These are phyloP conservation scores for Epinotia brunnichana DNA, from an alignment of 2,888 invertebrate species.

Conservation along the genomic window DNA sequence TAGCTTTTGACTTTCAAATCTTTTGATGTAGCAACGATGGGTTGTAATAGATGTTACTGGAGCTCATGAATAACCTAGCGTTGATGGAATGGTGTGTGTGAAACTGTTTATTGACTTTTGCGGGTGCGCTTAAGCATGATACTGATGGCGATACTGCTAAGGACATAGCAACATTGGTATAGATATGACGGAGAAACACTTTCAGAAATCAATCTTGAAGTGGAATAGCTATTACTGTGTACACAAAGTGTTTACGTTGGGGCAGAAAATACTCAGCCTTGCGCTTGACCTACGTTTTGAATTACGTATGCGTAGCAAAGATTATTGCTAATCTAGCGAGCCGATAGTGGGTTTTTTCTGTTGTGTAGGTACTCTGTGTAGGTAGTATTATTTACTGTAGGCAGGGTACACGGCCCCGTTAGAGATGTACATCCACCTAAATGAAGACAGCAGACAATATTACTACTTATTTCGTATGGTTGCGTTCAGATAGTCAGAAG, in stretches of 20 bases:
- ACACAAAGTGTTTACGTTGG: constrained; percentile 51
- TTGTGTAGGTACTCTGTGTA: constrained; percentile 11
- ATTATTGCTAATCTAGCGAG: constrained; percentile 10
- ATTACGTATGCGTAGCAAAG: constrained; percentile 31
- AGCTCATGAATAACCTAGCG: constrained; percentile 10
- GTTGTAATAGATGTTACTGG: constrained; percentile 20
- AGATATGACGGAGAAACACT: constrained; percentile 29
- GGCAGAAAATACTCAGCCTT: constrained; percentile 61
- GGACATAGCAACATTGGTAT: constrained; percentile 22
- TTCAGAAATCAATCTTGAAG: constrained; percentile 35
- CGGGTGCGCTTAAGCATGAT: background rate
- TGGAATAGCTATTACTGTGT: constrained; percentile 37
- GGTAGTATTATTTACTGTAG: background rate
- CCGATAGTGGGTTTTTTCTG: background rate
- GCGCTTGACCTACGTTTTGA: constrained; percentile 60
- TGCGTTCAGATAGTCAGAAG: too few relatives aligned
- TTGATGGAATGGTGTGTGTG: constrained; percentile 20
- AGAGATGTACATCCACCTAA: background rate
- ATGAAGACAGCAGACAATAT: too few relatives aligned
- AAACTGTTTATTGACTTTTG: constrained; percentile 26
- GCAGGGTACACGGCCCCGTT: background rate
- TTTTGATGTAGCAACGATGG: constrained; percentile 20
- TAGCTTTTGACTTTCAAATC: constrained; percentile 17
- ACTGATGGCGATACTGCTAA: background rate
- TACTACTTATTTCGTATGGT: too few relatives aligned